Evolutionary conservation across 2,888 invertebrate species (phyloP), one percentile per base, ranked within the genome.

Genomic region (Craniophora ligustri): DNA sequence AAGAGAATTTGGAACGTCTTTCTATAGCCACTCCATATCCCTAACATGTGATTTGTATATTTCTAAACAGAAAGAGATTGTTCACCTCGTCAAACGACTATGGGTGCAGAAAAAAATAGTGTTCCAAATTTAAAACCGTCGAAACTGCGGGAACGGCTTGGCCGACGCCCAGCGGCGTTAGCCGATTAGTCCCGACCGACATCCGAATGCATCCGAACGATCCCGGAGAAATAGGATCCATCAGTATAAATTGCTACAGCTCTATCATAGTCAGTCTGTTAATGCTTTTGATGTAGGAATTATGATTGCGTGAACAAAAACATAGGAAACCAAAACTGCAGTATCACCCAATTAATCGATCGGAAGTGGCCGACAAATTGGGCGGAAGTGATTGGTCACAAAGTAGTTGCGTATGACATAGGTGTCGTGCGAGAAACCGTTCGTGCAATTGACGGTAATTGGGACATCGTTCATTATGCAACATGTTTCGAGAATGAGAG

Each of bases 51-150:
- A 61, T 53, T 57, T 47, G 39, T 60, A 60, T 59, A 54, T 75
- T 63, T 72, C 67, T 79, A 77, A 81, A 82, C 78, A 75, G 72
- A 71, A 67, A 82, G 89, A 92, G 92, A 92, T 91, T 92, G 87
- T 92, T 92, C 91, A 92, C 91, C 92, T 92, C 90, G 80, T 79
- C 81, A 79, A 78, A 80, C 84, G 85, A 85, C 84, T 84, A 87
- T 78, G 78, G 68, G 73, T 72, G 78, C 74, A 80, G 79, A 85
- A 88, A 91, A n/a, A 91, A 91, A 86, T 78, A 73, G 81, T 86
- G 89, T 86, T 92, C 92, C 88, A 92, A 93, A 91, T 87, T 89
- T 92, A 92, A 91, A 88, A 88, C 80, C 82, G 83, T 70, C 78
- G 83, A 84, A 86, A 84, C 88, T 87, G 81, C 86, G 89, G 88